Conservation (phyloP, 2,888 invertebrate species). For the Lypha dubia region DNA sequence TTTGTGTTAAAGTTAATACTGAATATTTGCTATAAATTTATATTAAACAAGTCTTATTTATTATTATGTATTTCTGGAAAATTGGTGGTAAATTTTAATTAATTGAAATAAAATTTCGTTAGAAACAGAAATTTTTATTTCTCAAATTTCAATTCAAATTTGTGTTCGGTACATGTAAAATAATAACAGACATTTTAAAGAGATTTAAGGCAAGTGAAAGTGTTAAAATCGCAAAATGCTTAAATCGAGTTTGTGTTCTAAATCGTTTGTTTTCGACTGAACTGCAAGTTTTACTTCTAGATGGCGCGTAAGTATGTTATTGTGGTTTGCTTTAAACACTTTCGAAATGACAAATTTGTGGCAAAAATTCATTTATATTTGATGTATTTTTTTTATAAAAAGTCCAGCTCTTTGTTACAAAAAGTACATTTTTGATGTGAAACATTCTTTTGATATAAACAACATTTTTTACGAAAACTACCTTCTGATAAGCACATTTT, state of each 20-base stretch:
- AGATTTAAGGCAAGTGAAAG: not conserved
- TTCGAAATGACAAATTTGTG: too few relatives aligned
- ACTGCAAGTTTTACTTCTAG: too few relatives aligned
- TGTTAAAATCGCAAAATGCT: not conserved
- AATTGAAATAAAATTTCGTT: not conserved
- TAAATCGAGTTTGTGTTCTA: conserved; percentile 11
- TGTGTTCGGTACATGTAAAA: not conserved
- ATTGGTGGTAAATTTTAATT: not conserved
- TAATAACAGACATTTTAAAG: not conserved
- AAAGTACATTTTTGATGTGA: too few relatives aligned
- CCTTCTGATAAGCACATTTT: too few relatives aligned
- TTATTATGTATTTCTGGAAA: not conserved
- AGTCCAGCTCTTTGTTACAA: too few relatives aligned
- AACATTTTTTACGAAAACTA: too few relatives aligned
- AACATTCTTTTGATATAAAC: too few relatives aligned
- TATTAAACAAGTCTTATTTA: conserved; percentile 33
- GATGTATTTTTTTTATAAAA: too few relatives aligned
- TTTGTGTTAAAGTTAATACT: not conserved
- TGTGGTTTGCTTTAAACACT: too few relatives aligned
- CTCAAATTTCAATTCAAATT: not conserved
- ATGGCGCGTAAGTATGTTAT: not conserved
- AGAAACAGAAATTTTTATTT: conserved; percentile 9
- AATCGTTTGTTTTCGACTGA: not conserved
- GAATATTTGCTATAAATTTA: conserved; percentile 13
- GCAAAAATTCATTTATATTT: too few relatives aligned